phyloP scores from a whole-genome alignment of 2,113 vertebrate genomes.

The Sylvia atricapilla region DNA sequence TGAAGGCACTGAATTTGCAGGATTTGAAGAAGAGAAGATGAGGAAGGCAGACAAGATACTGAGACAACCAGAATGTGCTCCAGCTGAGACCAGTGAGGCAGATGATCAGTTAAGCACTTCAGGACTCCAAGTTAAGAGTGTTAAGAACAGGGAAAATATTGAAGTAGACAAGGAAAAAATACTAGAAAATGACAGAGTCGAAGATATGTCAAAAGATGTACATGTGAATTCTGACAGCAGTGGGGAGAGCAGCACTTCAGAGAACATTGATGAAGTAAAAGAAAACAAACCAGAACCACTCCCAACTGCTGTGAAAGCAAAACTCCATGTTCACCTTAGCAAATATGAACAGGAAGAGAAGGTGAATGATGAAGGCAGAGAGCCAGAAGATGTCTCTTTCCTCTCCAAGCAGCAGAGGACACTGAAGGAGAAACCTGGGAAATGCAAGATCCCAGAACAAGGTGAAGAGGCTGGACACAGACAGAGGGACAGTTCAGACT shows the following conservation, averaged over 20 bases:
- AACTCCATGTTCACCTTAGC: neutral
- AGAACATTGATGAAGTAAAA: neutral
- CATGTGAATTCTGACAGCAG: neutral
- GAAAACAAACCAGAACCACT: neutral
- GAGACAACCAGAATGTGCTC: neutral
- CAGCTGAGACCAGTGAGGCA: neutral
- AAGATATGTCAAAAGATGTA: neutral
- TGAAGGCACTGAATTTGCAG: neutral
- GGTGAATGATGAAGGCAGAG: neutral
- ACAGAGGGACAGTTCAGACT: neutral
- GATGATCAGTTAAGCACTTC: neutral
- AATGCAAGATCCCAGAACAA: slow-evolving; percentile 12
- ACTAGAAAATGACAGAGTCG: neutral
- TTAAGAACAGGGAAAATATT: neutral
- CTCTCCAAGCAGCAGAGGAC: slow-evolving; percentile 7
- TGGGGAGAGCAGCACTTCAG: neutral
- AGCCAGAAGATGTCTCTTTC: neutral
- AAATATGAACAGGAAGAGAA: neutral
- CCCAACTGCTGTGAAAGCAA: neutral
- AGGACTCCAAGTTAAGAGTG: neutral
- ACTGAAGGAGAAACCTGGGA: slow-evolving; percentile 39
- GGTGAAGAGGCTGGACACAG: neutral
- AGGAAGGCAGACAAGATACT: neutral
- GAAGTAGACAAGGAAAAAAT: neutral
- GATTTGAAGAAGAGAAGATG: neutral